Conservation (phyloP, 64 coral and sea anemone genomes). For the Hydrozoanthus tunicans region DNA sequence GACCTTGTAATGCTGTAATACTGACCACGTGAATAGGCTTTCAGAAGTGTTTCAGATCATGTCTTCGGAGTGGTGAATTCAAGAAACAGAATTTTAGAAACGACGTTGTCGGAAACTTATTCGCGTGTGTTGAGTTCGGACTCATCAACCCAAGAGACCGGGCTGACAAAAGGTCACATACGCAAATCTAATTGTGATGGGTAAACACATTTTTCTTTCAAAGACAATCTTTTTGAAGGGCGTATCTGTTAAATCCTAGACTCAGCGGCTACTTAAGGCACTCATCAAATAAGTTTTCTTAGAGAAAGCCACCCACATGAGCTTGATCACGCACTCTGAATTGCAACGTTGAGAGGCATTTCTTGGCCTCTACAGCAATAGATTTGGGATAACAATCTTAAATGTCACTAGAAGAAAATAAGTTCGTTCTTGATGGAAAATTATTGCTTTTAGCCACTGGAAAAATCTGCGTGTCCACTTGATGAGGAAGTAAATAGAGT, state of each 20-base stretch:
- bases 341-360: neutral
- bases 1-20: neutral
- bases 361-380: neutral
- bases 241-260: constrained; percentile 54
- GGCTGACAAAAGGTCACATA: constrained; percentile 47
- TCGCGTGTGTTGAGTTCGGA: constrained; percentile 15
- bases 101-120: neutral
- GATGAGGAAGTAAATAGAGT: neutral
- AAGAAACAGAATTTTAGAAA: neutral
- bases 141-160: neutral
- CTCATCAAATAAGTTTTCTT: constrained; percentile 13
- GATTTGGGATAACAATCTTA: neutral
- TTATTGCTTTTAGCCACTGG: neutral
- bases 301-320: constrained; percentile 12
- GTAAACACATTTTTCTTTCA: constrained; percentile 50
- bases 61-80: neutral
- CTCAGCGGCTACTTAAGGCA: constrained; percentile 44
- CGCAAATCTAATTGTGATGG: constrained; percentile 43
- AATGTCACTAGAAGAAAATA: neutral
- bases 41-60: neutral
- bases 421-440: neutral
- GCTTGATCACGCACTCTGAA: neutral
- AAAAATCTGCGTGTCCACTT: neutral
- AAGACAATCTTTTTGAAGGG: constrained; percentile 46
- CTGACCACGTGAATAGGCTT: neutral